phyloP scores from a whole-genome alignment of 2,888 invertebrate genomes.

The Hyppa rectilinea region DNA sequence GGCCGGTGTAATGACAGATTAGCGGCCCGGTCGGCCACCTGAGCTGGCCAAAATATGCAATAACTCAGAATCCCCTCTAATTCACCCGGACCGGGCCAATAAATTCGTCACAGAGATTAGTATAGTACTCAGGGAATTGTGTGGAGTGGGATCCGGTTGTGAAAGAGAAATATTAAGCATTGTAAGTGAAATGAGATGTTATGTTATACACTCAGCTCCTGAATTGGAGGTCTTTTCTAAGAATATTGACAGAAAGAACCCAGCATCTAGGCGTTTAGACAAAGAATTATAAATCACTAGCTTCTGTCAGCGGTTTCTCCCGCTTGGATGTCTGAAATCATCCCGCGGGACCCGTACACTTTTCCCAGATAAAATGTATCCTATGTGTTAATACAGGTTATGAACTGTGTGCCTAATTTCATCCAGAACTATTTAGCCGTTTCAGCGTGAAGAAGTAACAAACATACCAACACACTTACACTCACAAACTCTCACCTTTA shows the following conservation, averaged over 20 bases:
- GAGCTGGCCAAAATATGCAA: slow-evolving; percentile 82
- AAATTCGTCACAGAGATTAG: slow-evolving; percentile 89
- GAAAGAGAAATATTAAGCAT: slow-evolving; percentile 10
- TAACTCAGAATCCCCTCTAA: slow-evolving; percentile 82
- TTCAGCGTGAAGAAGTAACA: no score
- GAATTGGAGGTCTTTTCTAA: neutral
- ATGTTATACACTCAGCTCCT: neutral
- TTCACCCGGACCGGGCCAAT: slow-evolving; percentile 85
- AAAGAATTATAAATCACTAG: neutral
- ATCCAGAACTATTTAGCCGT: no score
- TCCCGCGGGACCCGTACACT: no score
- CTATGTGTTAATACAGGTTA: no score
- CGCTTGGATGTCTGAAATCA: no score
- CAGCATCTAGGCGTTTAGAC: neutral
- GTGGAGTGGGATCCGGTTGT: slow-evolving; percentile 59
- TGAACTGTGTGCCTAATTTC: no score
- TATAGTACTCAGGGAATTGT: slow-evolving; percentile 57
- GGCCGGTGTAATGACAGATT: slow-evolving; percentile 85
- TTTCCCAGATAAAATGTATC: no score
- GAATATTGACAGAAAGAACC: neutral
- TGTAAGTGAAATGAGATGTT: neutral
- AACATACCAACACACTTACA: no score
- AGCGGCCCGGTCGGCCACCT: slow-evolving; percentile 80
- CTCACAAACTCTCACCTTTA: no score
- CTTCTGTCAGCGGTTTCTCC: no score